Evolutionary conservation across 2,113 vertebrate genomes (phyloP).

Genomic region (Phodopus roborovskii): DNA sequence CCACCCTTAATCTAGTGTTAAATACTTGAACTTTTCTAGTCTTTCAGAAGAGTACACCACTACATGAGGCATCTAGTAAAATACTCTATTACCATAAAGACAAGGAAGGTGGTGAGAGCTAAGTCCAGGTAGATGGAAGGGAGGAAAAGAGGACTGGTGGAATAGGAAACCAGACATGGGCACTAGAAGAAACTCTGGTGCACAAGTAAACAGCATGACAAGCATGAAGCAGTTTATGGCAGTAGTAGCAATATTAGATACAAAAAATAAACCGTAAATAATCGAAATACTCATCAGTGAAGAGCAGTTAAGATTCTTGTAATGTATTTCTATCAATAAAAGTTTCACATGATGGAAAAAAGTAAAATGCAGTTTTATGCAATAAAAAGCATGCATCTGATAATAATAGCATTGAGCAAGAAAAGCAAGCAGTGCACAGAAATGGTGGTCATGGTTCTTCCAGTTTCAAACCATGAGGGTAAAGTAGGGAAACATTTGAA

Average conservation of each 20-base stretch:
- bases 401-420: neutral
- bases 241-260: neutral
- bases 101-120: neutral
- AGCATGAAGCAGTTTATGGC: neutral
- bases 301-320: neutral
- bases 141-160: fast-evolving
- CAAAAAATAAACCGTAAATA: neutral
- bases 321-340: neutral
- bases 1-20: neutral
- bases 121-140: neutral
- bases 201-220: neutral
- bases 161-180: neutral
- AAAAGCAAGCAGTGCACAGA: neutral
- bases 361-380: neutral
- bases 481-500: neutral
- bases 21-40: neutral
- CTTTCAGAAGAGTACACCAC: neutral
- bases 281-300: neutral
- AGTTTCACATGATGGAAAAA: neutral
- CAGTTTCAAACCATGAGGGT: neutral
- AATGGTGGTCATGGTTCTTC: neutral
- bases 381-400: neutral
- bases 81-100: neutral
- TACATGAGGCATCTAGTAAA: neutral
- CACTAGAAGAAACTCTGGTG: neutral